Conservation (phyloP, 2,113 vertebrate species). For the Ibidorhyncha struthersii region DNA sequence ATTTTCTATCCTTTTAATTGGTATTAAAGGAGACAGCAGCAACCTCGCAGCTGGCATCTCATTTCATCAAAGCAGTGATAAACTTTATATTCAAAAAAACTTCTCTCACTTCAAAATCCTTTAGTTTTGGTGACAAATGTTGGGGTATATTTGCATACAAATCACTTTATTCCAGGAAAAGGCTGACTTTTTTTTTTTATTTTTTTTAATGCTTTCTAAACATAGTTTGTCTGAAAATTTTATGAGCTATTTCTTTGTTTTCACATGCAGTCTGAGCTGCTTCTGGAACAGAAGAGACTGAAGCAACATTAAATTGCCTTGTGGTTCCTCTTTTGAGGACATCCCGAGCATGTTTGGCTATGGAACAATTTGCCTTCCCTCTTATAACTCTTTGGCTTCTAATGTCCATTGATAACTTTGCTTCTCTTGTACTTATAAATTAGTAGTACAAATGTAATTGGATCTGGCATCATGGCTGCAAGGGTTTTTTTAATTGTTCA, state of each 20-base stretch:
- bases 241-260: conserved; percentile 58
- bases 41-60: conserved; percentile 26
- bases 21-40: conserved; percentile 56
- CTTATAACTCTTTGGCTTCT: conserved; percentile 21
- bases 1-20: conserved; percentile 28
- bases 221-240: conserved; percentile 58
- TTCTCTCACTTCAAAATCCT: conserved; percentile 43
- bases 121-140: conserved; percentile 53
- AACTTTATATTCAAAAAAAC: conserved; percentile 57
- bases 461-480: conserved; percentile 25
- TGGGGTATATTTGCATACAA: conserved; percentile 68
- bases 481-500: neutral
- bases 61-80: conserved; percentile 57
- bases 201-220: conserved; percentile 26
- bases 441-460: neutral
- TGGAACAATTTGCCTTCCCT: neutral
- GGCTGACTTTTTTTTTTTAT: neutral
- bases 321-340: conserved; percentile 64
- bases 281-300: conserved; percentile 52
- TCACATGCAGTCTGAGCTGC: conserved; percentile 26
- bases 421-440: conserved; percentile 42
- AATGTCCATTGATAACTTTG: conserved; percentile 19
- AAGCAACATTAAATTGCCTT: conserved; percentile 40
- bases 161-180: conserved; percentile 59
- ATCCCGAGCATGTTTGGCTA: conserved; percentile 32